Conservation (phyloP, 1,140 invertebrate species). For the Drosophila lowei region DNA sequence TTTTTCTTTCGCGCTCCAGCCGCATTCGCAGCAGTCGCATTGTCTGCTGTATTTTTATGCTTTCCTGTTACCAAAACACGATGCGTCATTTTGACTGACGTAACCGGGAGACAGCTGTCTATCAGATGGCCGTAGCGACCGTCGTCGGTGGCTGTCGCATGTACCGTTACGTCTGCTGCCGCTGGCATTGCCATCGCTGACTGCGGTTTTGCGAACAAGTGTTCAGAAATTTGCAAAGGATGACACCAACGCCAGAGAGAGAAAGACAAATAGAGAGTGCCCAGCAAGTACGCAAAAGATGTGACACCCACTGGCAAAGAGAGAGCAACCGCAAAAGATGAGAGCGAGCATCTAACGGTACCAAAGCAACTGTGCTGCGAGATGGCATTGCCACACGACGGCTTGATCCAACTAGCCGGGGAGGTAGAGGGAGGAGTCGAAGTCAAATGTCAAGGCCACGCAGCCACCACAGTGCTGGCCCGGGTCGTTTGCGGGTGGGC, state of each 20-base stretch:
- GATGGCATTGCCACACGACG: background rate
- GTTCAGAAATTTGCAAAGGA: slow-evolving; percentile 57
- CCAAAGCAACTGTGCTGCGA: slow-evolving; percentile 18
- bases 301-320: slow-evolving; percentile 1
- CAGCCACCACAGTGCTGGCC: background rate
- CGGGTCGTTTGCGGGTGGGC: too few species aligned
- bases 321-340: background rate
- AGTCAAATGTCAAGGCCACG: slow-evolving; percentile 55
- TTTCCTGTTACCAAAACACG: slow-evolving; percentile 83
- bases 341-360: slow-evolving; percentile 25
- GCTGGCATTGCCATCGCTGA: slow-evolving; percentile 72
- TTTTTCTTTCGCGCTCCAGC: slow-evolving; percentile 67
- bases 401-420: slow-evolving; percentile 16
- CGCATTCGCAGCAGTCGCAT: slow-evolving; percentile 15
- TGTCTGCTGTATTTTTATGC: slow-evolving; percentile 60
- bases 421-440: slow-evolving; percentile 5
- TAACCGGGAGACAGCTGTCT: slow-evolving; percentile 83
- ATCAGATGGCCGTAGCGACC: slow-evolving; percentile 59
- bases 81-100: slow-evolving; percentile 84
- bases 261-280: background rate
- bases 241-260: slow-evolving; percentile 17
- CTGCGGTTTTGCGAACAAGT: slow-evolving; percentile 80
- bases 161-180: slow-evolving; percentile 73
- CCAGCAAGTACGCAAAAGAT: slow-evolving; percentile 2
- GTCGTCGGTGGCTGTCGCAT: slow-evolving; percentile 30